These are phyloP conservation scores for Synanthedon andrenaeformis DNA, from an alignment of 2,888 invertebrate species.

Conservation along the genomic window DNA sequence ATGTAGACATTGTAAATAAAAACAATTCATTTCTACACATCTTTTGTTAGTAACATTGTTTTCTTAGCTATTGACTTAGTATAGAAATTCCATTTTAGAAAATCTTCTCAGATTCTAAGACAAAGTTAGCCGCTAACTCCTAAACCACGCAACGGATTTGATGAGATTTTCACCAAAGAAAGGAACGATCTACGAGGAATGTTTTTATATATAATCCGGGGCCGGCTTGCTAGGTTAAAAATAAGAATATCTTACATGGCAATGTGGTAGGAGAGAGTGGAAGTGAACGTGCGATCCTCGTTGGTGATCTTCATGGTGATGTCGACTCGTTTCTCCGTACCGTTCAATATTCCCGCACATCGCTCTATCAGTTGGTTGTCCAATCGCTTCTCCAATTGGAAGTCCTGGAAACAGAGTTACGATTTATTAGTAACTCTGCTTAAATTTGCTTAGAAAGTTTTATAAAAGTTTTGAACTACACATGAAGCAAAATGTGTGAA, in stretches of 20 bases:
- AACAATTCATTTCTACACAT: background rate
- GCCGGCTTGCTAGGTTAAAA: background rate
- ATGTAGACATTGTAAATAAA: too few relatives aligned
- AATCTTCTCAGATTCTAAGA: background rate
- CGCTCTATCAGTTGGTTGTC: slow-evolving; percentile 83
- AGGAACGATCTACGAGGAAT: too few relatives aligned
- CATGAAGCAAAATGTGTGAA: too few relatives aligned
- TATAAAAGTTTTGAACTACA: too few relatives aligned
- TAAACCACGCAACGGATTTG: too few relatives aligned
- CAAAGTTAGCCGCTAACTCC: background rate
- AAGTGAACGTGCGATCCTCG: slow-evolving; percentile 92
- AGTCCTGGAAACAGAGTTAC: slow-evolving; percentile 70
- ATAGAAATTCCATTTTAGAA: background rate
- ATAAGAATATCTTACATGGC: slow-evolving; percentile 78
- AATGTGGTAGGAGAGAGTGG: slow-evolving; percentile 94
- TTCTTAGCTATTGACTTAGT: too few relatives aligned
- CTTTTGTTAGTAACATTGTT: background rate
- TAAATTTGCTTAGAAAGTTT: too few relatives aligned
- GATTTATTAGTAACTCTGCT: too few relatives aligned
- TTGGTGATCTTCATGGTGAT: slow-evolving; percentile 88
- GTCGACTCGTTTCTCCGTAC: slow-evolving; percentile 74
- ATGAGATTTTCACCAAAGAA: too few relatives aligned
- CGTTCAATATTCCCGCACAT: slow-evolving; percentile 80
- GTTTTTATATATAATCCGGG: too few relatives aligned
- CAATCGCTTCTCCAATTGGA: slow-evolving; percentile 85